These are phyloP conservation scores for Oligia latruncula DNA, from an alignment of 2,888 invertebrate genomes.

Conservation along the genomic window DNA sequence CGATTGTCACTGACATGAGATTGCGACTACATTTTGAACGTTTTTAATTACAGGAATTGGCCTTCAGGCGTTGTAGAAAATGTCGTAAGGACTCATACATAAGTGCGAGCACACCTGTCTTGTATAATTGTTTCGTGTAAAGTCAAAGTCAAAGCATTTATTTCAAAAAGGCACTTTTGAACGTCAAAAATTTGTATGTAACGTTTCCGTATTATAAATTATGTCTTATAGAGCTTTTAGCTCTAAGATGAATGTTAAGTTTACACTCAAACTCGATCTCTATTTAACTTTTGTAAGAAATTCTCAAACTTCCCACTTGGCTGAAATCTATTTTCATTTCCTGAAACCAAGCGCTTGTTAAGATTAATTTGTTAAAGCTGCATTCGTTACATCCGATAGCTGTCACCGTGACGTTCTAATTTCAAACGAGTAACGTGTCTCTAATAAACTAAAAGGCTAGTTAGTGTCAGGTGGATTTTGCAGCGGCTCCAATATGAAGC, in stretches of 20 bases:
- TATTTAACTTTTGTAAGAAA: constrained; percentile 9
- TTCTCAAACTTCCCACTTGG: constrained; percentile 10
- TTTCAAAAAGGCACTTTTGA: too few species aligned
- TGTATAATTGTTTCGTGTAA: neutral
- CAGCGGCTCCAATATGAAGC: constrained; percentile 26
- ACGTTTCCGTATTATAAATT: neutral
- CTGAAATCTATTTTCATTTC: constrained; percentile 46
- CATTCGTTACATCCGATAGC: constrained; percentile 51
- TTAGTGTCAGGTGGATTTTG: constrained; percentile 50
- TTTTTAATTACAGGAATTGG: neutral
- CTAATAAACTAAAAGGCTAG: constrained; percentile 43
- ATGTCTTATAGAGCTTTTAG: neutral
- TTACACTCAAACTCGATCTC: neutral
- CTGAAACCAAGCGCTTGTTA: constrained; percentile 32
- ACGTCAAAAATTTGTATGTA: too few species aligned
- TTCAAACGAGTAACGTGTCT: constrained; percentile 47
- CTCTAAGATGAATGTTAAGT: constrained; percentile 3
- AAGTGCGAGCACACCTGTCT: neutral
- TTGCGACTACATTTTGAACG: neutral
- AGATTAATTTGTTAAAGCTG: constrained; percentile 45
- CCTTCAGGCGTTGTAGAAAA: neutral
- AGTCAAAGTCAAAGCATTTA: too few species aligned
- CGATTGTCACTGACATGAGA: neutral
- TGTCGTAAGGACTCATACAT: constrained; percentile 3
- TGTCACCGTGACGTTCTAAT: constrained; percentile 52